These are phyloP conservation scores for Dendronephthya gigantea DNA, from an alignment of 64 coral and sea anemone genomes.

Conservation along the genomic window DNA sequence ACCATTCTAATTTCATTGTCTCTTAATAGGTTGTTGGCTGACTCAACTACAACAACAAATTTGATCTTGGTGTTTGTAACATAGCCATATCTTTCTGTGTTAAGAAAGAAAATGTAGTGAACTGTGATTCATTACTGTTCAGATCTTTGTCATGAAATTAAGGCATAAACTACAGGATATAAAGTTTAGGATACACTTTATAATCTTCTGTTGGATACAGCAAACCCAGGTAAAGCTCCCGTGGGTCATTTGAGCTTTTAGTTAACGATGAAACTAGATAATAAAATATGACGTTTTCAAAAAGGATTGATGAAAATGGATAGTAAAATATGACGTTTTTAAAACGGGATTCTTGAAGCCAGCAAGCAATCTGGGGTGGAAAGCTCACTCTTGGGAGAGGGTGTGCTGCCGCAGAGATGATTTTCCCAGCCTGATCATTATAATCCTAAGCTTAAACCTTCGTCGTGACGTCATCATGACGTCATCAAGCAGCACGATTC, in stretches of 20 bases:
- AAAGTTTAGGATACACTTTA: conserved; percentile 94
- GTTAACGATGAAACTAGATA: conserved; percentile 86
- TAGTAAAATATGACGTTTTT: too few species aligned
- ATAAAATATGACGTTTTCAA: too few species aligned
- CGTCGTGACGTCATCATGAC: too few species aligned
- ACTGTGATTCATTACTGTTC: background rate
- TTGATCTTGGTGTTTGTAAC: conserved; percentile 98
- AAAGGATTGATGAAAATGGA: too few species aligned
- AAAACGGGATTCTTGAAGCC: too few species aligned
- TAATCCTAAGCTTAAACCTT: too few species aligned
- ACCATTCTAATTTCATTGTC: conserved; percentile 99
- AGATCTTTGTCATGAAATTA: background rate
- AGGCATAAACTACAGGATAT: background rate
- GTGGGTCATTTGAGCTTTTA: conserved; percentile 96
- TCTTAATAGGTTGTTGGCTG: conserved; percentile 73
- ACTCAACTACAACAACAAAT: conserved; percentile 96
- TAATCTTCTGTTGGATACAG: conserved; percentile 96
- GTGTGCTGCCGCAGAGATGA: too few species aligned
- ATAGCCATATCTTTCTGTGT: conserved; percentile 71
- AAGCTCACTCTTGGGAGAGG: too few species aligned
- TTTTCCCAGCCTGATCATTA: too few species aligned
- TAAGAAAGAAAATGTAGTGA: background rate
- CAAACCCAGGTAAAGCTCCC: conserved; percentile 82
- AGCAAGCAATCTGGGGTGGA: too few species aligned
- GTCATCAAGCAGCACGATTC: too few species aligned